phyloP scores from a whole-genome alignment of 1,140 invertebrate species.

The Tyrophagus putrescentiae region DNA sequence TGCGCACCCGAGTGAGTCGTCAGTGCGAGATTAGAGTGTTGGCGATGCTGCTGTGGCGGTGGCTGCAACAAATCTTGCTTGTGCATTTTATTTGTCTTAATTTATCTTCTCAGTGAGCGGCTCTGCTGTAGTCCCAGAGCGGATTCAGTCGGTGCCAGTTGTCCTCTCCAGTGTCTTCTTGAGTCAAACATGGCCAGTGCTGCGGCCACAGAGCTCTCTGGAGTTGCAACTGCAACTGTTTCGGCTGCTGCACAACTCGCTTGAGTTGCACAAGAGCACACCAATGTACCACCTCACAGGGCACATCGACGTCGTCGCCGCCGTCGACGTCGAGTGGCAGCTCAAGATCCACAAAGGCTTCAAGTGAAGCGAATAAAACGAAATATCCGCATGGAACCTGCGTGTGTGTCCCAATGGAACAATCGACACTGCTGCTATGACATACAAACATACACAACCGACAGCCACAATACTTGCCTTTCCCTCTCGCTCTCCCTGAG shows the following conservation, averaged over 20 bases:
- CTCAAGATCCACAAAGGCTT: slow-evolving; percentile 8
- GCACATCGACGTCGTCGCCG: no score
- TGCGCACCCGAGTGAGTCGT: slow-evolving; percentile 9
- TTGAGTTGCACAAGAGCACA: no score
- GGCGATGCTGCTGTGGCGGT: background rate
- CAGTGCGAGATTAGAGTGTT: background rate
- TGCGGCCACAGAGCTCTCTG: slow-evolving; percentile 8
- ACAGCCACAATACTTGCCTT: slow-evolving; percentile 6
- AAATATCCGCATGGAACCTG: slow-evolving; percentile 14
- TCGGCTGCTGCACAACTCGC: no score
- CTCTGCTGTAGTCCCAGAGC: slow-evolving; percentile 3
- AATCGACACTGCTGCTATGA: slow-evolving; percentile 12
- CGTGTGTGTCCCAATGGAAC: no score
- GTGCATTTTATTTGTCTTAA: slow-evolving; percentile 10
- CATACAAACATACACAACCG: no score
- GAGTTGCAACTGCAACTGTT: no score
- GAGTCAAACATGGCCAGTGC: background rate
- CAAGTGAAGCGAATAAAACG: slow-evolving; percentile 15
- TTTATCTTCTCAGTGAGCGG: slow-evolving; percentile 10
- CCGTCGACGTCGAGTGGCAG: no score
- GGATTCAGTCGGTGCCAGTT: slow-evolving; percentile 1
- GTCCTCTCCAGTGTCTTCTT: slow-evolving; percentile 13
- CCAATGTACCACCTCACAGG: no score
- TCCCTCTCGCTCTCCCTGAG: no score
- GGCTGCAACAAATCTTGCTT: background rate